Evolutionary conservation across 2,888 invertebrate genomes (phyloP).

Genomic region (Pristionchus japonicus): DNA sequence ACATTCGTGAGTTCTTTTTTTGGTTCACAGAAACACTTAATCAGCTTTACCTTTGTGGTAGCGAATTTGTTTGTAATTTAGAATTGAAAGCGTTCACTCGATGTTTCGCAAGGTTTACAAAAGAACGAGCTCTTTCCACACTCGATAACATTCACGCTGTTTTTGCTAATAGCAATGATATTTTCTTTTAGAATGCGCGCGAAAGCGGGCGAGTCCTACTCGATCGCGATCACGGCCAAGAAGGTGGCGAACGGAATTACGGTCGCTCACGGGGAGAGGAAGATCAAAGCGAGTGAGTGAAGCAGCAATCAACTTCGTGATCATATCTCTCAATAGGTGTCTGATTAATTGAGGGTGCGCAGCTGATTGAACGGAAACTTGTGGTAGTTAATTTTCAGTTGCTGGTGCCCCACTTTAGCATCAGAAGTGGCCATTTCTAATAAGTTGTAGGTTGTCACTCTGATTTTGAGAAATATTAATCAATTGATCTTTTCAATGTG

Average conservation of each 20-base stretch:
- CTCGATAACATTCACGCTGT: too few relatives aligned
- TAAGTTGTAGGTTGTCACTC: too few relatives aligned
- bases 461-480: too few relatives aligned
- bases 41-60: not conserved
- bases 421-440: too few relatives aligned
- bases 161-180: not conserved
- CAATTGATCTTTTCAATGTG: too few relatives aligned
- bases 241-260: not conserved
- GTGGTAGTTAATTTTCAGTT: too few relatives aligned
- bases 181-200: not conserved
- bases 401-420: too few relatives aligned
- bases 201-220: constrained; percentile 18
- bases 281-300: constrained; percentile 35
- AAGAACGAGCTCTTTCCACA: too few relatives aligned
- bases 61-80: not conserved
- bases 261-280: not conserved
- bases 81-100: not conserved
- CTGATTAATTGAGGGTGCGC: too few relatives aligned
- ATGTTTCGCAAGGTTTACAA: not conserved
- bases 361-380: too few relatives aligned
- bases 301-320: not conserved
- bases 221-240: not conserved
- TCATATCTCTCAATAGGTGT: too few relatives aligned
- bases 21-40: not conserved
- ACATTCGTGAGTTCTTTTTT: not conserved